Percentiles rank a stretch among this genome's conserved stretches.
Conservation (phyloP, 2,797 vertebrate genomes). For the Zalophus californianus region DNA sequence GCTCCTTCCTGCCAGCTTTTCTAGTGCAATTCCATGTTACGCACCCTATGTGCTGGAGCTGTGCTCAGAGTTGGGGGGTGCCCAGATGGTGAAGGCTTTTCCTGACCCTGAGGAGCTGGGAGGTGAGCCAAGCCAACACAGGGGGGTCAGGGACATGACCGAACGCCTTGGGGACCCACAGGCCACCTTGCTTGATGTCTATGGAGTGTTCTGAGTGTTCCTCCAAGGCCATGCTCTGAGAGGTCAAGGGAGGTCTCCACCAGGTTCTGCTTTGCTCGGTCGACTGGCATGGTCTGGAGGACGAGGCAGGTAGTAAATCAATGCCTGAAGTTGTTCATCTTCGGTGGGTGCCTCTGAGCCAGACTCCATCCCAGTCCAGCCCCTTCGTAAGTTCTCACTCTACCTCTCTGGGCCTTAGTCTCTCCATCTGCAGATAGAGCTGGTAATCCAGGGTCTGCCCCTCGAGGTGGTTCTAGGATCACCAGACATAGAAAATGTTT, state of each 20-base stretch:
- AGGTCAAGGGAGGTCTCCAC: rapidly evolving
- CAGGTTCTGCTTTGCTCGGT: background rate
- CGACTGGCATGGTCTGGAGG: rapidly evolving
- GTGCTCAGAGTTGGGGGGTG: rapidly evolving
- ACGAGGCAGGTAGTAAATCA: rapidly evolving
- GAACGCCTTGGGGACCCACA: rapidly evolving
- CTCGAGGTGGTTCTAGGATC: rapidly evolving
- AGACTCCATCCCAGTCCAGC: too few relatives aligned
- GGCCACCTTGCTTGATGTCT: background rate
- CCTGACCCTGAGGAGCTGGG: rapidly evolving
- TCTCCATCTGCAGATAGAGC: background rate
- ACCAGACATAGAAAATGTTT: rapidly evolving
- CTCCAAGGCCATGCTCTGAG: background rate
- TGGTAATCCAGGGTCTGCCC: rapidly evolving
- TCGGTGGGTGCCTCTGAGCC: background rate
- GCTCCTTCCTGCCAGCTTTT: rapidly evolving
- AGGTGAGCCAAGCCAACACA: background rate
- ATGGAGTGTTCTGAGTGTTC: background rate
- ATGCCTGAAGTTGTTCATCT: rapidly evolving
- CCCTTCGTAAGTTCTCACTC: rapidly evolving
- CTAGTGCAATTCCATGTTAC: rapidly evolving
- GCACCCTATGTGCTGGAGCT: rapidly evolving
- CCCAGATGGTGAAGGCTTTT: rapidly evolving
- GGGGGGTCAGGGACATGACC: rapidly evolving
- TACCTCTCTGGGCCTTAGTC: rapidly evolving